Percentiles rank a stretch among this genome's conserved stretches.
phyloP scores from a whole-genome alignment of 2,888 invertebrate genomes.

The Fissipunctia ypsillon region DNA sequence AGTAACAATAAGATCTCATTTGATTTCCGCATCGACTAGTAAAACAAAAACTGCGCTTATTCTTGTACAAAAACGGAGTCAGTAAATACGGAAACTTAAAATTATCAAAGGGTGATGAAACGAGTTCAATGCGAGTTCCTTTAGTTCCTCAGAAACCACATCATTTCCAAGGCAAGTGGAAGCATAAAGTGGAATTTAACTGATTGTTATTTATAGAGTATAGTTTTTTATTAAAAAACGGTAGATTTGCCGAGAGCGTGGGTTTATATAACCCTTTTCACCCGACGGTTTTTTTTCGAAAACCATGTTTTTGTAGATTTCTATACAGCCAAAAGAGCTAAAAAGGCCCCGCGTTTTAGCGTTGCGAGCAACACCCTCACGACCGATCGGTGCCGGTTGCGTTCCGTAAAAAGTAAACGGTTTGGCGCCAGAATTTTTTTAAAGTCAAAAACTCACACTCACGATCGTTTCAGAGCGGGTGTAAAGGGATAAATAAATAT shows the following conservation, averaged over 20 bases:
- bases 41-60: constrained; percentile 24
- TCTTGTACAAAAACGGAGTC: constrained; percentile 1
- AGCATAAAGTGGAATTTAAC: constrained; percentile 9
- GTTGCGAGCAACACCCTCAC: no score
- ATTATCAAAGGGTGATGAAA: neutral
- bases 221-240: neutral
- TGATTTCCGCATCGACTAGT: constrained; percentile 50
- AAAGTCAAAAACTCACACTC: no score
- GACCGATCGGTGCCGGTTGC: no score
- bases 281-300: no score
- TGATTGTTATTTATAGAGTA: constrained; percentile 15
- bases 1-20: constrained; percentile 62
- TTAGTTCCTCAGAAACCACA: constrained; percentile 34
- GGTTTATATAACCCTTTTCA: no score
- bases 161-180: constrained; percentile 6
- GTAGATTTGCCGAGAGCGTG: neutral
- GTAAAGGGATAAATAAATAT: no score
- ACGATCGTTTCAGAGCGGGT: no score
- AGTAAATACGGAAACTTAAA: constrained; percentile 4
- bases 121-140: constrained; percentile 33
- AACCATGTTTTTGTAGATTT: no score
- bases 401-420: no score
- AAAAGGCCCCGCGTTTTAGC: no score
- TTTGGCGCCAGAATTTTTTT: no score
- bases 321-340: no score